These are phyloP conservation scores for Reticulitermes lucifugus DNA, from an alignment of 2,888 invertebrate genomes.

Conservation along the genomic window DNA sequence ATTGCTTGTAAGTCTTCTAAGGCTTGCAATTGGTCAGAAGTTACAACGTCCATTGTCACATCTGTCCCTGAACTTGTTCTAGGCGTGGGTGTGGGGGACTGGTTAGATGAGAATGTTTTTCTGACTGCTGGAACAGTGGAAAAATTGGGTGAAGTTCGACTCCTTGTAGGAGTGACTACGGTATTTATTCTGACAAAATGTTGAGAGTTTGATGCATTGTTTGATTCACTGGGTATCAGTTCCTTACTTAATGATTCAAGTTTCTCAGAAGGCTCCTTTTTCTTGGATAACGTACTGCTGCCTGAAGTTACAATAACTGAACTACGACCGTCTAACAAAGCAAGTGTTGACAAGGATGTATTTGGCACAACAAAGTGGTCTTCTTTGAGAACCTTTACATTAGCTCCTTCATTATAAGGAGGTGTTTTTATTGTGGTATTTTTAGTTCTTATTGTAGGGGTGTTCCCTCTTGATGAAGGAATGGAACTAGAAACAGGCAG, in stretches of 20 bases:
- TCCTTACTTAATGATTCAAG: too few species aligned
- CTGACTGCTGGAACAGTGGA: not conserved
- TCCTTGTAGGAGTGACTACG: not conserved
- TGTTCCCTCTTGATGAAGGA: too few species aligned
- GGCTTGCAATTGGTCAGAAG: constrained; percentile 37
- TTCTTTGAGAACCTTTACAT: not conserved
- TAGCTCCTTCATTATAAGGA: not conserved
- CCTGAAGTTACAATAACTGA: too few species aligned
- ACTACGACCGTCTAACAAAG: too few species aligned
- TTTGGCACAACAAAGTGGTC: not conserved
- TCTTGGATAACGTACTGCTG: too few species aligned
- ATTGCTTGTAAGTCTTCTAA: constrained; percentile 38
- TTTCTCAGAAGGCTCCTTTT: too few species aligned
- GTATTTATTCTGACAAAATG: not conserved
- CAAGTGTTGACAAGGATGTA: too few species aligned
- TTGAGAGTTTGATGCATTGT: too few species aligned
- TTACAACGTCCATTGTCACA: not conserved
- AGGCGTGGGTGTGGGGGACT: not conserved
- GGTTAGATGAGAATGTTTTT: not conserved
- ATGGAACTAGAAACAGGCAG: too few species aligned
- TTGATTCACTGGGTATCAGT: too few species aligned
- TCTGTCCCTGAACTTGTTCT: not conserved
- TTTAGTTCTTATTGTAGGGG: not conserved
- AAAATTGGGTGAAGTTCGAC: not conserved
- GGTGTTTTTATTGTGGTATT: not conserved